A percentile compares a stretch with the other conserved stretches of the same genome.
Conservation (phyloP, 2,888 invertebrate genomes). For the Caenorhabditis sp. region DNA sequence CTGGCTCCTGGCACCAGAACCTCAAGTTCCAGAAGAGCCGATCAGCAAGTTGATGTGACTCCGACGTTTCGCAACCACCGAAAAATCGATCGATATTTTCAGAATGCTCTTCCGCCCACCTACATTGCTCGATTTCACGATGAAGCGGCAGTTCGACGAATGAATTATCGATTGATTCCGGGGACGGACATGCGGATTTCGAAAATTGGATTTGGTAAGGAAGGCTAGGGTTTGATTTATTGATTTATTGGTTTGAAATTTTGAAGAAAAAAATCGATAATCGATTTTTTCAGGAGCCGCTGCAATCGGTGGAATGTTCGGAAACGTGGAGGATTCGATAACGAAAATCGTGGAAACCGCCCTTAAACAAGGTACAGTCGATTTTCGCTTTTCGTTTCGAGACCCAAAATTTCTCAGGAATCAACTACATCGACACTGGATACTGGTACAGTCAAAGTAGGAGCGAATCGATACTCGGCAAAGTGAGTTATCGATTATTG, state of each 20-base stretch:
- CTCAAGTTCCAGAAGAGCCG: constrained; percentile 20
- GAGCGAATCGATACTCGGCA: constrained; percentile 91
- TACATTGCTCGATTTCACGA: constrained; percentile 74
- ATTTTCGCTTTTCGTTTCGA: neutral
- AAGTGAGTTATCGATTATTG: constrained; percentile 85
- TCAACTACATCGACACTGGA: constrained; percentile 94
- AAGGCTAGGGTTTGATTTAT: no score
- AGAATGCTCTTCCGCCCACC: constrained; percentile 70
- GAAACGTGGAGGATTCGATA: constrained; percentile 86
- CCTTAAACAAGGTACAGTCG: constrained; percentile 87
- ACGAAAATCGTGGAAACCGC: constrained; percentile 87
- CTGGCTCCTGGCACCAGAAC: constrained; percentile 63
- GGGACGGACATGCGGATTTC: constrained; percentile 76
- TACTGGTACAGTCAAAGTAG: constrained; percentile 94
- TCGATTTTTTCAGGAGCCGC: constrained; percentile 69
- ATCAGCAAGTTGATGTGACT: constrained; percentile 52
- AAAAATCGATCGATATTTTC: constrained; percentile 43
- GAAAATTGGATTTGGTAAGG: constrained; percentile 72
- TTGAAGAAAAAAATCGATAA: no score
- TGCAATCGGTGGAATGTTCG: constrained; percentile 79
- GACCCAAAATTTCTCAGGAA: constrained; percentile 71
- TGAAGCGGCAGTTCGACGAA: constrained; percentile 71
- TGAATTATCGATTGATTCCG: constrained; percentile 86
- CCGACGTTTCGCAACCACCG: no score
- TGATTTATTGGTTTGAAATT: no score